Conservation (phyloP, 2,888 invertebrate genomes). For the Neoitamus cyanurus region DNA sequence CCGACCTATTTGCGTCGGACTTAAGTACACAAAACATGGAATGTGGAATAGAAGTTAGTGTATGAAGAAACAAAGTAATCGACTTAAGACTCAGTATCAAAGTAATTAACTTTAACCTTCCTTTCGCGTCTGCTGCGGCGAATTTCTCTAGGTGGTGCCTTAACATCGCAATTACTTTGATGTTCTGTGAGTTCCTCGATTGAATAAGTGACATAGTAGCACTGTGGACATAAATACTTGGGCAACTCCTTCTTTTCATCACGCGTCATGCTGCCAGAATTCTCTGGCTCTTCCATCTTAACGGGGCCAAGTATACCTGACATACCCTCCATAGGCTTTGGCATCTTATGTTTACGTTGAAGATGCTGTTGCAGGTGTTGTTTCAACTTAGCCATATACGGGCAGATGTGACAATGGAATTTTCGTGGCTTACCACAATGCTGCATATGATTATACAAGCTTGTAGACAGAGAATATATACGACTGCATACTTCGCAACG, state of each 20-base stretch:
- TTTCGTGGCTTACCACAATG: constrained; percentile 49
- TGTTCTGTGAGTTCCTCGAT: constrained; percentile 23
- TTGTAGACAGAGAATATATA: constrained; percentile 42
- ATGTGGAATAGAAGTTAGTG: neutral
- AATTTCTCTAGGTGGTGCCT: neutral
- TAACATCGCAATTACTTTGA: neutral
- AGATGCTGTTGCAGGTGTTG: constrained; percentile 49
- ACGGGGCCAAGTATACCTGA: neutral
- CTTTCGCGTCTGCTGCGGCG: constrained; percentile 7
- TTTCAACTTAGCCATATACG: constrained; percentile 49
- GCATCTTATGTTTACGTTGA: constrained; percentile 43
- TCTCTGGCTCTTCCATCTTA: neutral
- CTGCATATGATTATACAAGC: constrained; percentile 48
- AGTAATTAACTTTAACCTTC: neutral
- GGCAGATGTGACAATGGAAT: constrained; percentile 47
- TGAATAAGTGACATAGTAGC: neutral
- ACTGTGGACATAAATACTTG: constrained; percentile 28
- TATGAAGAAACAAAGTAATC: neutral
- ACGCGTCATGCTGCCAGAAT: neutral
- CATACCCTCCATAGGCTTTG: constrained; percentile 23
- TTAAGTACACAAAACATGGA: neutral
- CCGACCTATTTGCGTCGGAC: neutral
- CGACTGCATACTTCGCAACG: constrained; percentile 44
- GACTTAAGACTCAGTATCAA: neutral
- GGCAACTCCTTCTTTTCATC: neutral